These are phyloP conservation scores for Drosophila ficusphila DNA, from an alignment of 1,140 invertebrate species.

Conservation along the genomic window DNA sequence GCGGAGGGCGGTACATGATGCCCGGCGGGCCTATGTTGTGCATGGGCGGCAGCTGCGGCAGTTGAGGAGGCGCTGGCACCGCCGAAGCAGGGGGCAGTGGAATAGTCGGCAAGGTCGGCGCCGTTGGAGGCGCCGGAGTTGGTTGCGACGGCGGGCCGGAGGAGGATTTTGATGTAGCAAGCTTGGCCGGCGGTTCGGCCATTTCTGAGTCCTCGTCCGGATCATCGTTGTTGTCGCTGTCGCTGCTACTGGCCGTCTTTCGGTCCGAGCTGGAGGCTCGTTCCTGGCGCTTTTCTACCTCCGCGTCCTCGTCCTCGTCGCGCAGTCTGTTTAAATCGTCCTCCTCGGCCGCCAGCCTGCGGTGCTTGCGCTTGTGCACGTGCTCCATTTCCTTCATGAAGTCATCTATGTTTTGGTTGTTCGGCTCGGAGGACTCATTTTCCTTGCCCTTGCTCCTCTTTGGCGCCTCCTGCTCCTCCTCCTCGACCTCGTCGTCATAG, in stretches of 20 bases:
- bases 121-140: conserved; percentile 41
- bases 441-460: conserved; percentile 90
- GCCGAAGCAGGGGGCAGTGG: conserved; percentile 47
- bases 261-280: conserved; percentile 45
- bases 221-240: conserved; percentile 43
- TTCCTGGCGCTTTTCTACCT: conserved; percentile 11
- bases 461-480: conserved; percentile 83
- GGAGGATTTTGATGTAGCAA: conserved; percentile 16
- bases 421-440: conserved; percentile 89
- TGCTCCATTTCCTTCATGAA: conserved; percentile 96
- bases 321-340: conserved; percentile 22
- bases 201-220: conserved; percentile 42
- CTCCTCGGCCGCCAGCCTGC: conserved; percentile 44
- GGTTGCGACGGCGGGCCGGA: conserved; percentile 3
- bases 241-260: conserved; percentile 45
- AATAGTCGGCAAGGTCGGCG: conserved; percentile 55
- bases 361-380: conserved; percentile 89
- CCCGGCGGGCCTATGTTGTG: conserved; percentile 69
- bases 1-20: conserved; percentile 87
- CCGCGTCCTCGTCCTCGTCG: conserved; percentile 31
- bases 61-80: conserved; percentile 64
- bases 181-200: conserved; percentile 8
- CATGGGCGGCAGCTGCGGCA: conserved; percentile 71
- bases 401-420: conserved; percentile 92
- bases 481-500: conserved; percentile 50